Evolutionary conservation across 2,113 vertebrate genomes (phyloP).

Genomic region (Trochalopteron elliotii): DNA sequence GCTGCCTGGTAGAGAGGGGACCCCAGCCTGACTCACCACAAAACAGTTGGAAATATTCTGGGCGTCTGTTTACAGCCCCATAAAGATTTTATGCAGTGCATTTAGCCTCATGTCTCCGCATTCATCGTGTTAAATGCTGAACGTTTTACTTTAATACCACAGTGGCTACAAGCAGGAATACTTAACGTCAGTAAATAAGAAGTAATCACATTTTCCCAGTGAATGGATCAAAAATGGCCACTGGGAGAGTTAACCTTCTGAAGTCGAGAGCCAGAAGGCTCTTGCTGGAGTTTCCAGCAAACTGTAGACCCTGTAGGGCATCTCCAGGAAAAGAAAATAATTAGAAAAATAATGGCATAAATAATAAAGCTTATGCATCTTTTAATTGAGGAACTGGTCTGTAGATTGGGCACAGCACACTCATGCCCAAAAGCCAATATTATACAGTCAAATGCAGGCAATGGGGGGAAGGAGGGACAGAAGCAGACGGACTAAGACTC

Average conservation of each 20-base stretch:
- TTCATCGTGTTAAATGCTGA: slow-evolving; percentile 44
- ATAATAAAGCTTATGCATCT: neutral
- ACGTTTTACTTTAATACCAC: slow-evolving; percentile 40
- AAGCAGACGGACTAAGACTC: neutral
- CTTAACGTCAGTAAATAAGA: slow-evolving; percentile 57
- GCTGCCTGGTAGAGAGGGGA: neutral
- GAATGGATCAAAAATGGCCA: slow-evolving; percentile 32
- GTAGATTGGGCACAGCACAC: neutral
- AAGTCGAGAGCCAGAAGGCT: neutral
- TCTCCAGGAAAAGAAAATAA: neutral
- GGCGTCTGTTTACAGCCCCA: neutral
- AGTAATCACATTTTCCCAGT: slow-evolving; percentile 50
- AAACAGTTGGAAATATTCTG: neutral
- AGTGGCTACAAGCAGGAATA: slow-evolving; percentile 52
- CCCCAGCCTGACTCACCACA: neutral
- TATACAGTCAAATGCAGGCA: slow-evolving; percentile 11
- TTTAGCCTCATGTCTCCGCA: slow-evolving; percentile 47
- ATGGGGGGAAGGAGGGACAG: neutral
- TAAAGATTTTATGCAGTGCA: slow-evolving; percentile 56
- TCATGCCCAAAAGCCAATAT: slow-evolving; percentile 32
- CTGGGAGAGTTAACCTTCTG: neutral
- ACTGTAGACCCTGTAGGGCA: neutral
- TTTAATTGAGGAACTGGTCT: slow-evolving; percentile 8
- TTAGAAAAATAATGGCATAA: neutral
- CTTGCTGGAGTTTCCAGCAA: neutral